Percentiles rank a stretch among this genome's conserved stretches.
These are phyloP conservation scores for Helarctos malayanus DNA, from an alignment of 2,797 vertebrate genomes.

Conservation along the genomic window DNA sequence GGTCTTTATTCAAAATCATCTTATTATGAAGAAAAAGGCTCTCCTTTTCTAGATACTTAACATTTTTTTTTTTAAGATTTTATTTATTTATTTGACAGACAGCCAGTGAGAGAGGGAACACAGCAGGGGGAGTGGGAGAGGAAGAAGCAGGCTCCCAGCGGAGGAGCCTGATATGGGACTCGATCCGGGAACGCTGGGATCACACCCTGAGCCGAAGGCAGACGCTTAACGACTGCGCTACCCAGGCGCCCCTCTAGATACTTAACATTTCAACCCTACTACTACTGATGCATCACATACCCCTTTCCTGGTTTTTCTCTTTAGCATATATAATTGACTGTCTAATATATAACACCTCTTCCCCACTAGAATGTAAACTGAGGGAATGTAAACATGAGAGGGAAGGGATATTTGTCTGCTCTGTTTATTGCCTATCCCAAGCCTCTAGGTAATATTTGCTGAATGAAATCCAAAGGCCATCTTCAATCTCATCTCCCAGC, in stretches of 20 bases:
- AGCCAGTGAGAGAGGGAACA: too few species aligned
- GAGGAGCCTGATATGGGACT: too few species aligned
- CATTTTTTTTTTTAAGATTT: background rate
- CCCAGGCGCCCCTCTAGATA: background rate
- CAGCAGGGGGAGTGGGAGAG: too few species aligned
- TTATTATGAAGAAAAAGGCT: background rate
- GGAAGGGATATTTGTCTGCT: slow-evolving; percentile 20
- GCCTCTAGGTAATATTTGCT: background rate
- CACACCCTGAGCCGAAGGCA: too few species aligned
- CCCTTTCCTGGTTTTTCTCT: background rate
- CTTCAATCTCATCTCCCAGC: background rate
- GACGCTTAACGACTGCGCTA: too few species aligned
- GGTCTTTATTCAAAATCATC: slow-evolving; percentile 29
- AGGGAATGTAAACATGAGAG: background rate
- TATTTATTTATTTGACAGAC: too few species aligned
- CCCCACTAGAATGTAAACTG: slow-evolving; percentile 37
- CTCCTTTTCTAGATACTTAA: background rate
- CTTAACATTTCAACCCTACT: slow-evolving; percentile 10
- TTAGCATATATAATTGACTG: background rate
- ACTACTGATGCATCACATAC: background rate
- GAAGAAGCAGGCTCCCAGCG: too few species aligned
- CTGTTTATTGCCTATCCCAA: slow-evolving; percentile 33
- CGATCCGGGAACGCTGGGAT: too few species aligned
- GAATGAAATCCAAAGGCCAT: slow-evolving; percentile 30
- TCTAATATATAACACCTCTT: background rate